Percentiles rank a stretch among this genome's conserved stretches.
These are phyloP conservation scores for Pangasianodon gigas DNA, from an alignment of 2,113 vertebrate species.

Conservation along the genomic window DNA sequence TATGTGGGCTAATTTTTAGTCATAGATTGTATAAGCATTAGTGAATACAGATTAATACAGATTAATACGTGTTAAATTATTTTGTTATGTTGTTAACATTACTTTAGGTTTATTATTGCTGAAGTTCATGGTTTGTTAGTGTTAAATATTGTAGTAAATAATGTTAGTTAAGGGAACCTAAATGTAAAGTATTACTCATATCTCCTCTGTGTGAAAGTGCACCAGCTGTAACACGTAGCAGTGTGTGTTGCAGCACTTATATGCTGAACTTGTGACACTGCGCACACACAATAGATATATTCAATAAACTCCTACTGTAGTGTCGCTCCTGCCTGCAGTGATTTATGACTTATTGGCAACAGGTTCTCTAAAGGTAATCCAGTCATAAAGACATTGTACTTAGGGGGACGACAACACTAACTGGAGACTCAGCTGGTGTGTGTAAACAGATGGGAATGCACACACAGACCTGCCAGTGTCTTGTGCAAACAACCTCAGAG, in stretches of 20 bases:
- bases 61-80: background rate
- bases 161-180: background rate
- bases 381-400: background rate
- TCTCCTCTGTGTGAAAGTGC: background rate
- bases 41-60: background rate
- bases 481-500: constrained; percentile 18
- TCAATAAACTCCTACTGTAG: constrained; percentile 16
- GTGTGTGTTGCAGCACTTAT: background rate
- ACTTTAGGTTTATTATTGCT: background rate
- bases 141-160: background rate
- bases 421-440: background rate
- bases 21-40: background rate
- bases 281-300: background rate
- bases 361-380: constrained; percentile 13
- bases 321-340: background rate
- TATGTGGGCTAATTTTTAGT: background rate
- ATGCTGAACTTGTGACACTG: background rate
- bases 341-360: constrained; percentile 14
- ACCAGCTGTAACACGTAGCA: background rate
- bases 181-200: background rate
- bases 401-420: constrained; percentile 13
- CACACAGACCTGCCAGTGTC: constrained; percentile 8
- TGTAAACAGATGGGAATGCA: constrained; percentile 3
- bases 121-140: background rate
- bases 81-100: background rate